phyloP scores from a whole-genome alignment of 2,888 invertebrate species.

The Bombylius discolor region DNA sequence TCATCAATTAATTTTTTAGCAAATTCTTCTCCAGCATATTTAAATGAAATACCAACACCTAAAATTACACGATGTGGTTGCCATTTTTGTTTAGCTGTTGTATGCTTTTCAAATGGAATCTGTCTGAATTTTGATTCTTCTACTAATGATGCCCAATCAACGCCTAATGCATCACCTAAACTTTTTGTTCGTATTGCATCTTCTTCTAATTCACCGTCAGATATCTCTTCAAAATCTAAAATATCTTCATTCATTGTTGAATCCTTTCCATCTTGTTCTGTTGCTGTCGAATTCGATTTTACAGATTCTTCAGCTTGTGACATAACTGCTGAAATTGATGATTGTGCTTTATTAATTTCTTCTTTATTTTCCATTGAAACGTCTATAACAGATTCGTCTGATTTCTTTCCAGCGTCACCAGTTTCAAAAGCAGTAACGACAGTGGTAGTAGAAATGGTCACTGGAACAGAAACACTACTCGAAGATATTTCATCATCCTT shows the following conservation, averaged over 20 bases:
- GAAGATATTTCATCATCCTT: slow-evolving; percentile 7
- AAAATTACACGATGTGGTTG: slow-evolving; percentile 65
- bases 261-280: slow-evolving; percentile 28
- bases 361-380: not conserved
- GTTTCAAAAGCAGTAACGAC: too few relatives aligned
- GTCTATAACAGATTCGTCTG: not conserved
- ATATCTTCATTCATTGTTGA: slow-evolving; percentile 26
- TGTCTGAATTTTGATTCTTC: slow-evolving; percentile 50
- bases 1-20: slow-evolving; percentile 37
- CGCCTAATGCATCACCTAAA: slow-evolving; percentile 85
- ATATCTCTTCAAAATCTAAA: slow-evolving; percentile 80
- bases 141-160: slow-evolving; percentile 85
- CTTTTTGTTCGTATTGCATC: slow-evolving; percentile 59
- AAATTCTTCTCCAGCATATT: slow-evolving; percentile 59
- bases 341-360: not conserved
- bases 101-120: slow-evolving; percentile 31
- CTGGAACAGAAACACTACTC: not conserved
- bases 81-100: slow-evolving; percentile 61
- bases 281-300: not conserved
- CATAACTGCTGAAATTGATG: not conserved
- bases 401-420: slow-evolving; percentile 9
- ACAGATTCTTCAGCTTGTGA: not conserved
- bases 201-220: slow-evolving; percentile 80
- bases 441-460: not conserved
- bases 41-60: slow-evolving; percentile 65